Base-by-base conservation (phyloP, 2,888 invertebrate genomes). In the Mythimna ferrago region DNA sequence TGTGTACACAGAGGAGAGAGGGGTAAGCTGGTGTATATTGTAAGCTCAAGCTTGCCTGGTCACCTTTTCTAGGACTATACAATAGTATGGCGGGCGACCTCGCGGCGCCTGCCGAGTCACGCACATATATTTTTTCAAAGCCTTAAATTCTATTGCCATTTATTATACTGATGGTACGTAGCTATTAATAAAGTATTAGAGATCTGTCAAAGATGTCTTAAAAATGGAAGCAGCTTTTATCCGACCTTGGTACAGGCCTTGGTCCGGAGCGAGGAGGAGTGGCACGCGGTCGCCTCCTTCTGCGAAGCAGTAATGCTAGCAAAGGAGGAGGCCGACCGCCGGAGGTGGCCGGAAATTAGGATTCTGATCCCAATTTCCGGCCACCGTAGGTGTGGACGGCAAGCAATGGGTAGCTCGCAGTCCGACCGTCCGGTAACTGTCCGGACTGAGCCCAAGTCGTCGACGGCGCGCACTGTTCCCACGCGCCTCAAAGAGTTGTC, bases 41-140 rank as follows among this genome's bases (percentile, higher is more conserved):
- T 82, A 82, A 88, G 95, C 86, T 90, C 95, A 84, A 76, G 81
- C 70, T 90, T 87, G 83, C 76, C 78, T 93, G 92, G 95, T 80
- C 87, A 86, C 73, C 82, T 89, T 92, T 92, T 92, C 92, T 93
- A 94, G 92, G 91, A 90, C 93, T 94, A 94, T 90, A 93, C 94
- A 92, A 93, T 93, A 92, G 92, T 93, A 92, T 87, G 89, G 83
- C 90, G 91, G 92, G 93, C 95, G 95, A 94, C 96, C 94, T 92
- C 92, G 89, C 89, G 96, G 95, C 96, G 96, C 95, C 95, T 94
- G 95, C 89, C 94, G 93, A 95, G 95, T 95, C 96, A 96, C 95
- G 96, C 94, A 95, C 92, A 93, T 93, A 93, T 93, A 92, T 93
- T 94, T 94, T 94, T 94, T 92, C 90, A 92, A 91, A 91, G 93